phyloP scores from a whole-genome alignment of 2,113 vertebrate genomes.

The Glareola pratincola region DNA sequence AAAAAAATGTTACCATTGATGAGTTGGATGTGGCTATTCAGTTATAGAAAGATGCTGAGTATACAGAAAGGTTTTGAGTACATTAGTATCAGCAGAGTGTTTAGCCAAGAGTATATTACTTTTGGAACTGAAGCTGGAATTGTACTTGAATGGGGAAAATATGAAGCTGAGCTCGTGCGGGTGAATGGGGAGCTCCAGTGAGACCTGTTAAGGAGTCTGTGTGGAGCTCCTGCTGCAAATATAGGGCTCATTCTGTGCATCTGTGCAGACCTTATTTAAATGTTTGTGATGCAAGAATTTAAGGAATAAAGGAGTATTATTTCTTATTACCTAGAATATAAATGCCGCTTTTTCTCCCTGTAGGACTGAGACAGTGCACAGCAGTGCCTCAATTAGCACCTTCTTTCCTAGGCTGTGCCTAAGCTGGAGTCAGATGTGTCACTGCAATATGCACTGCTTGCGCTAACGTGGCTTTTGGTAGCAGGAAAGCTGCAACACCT shows the following conservation, averaged over 20 bases:
- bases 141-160: background rate
- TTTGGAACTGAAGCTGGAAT: slow-evolving; percentile 5
- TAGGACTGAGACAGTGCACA: background rate
- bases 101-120: background rate
- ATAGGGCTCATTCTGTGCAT: background rate
- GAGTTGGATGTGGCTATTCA: background rate
- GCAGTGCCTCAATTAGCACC: background rate
- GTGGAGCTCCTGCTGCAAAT: background rate
- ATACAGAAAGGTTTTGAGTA: background rate
- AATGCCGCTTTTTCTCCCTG: background rate
- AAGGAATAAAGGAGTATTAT: background rate
- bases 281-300: background rate
- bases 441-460: background rate
- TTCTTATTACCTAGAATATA: background rate
- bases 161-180: accelerated
- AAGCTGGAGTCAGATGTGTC: background rate
- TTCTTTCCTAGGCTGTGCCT: background rate
- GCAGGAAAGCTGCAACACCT: background rate
- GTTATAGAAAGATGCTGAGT: background rate
- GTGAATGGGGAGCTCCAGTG: background rate
- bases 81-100: background rate
- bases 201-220: background rate
- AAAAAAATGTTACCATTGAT: background rate
- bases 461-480: background rate
- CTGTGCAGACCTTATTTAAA: background rate